These are phyloP conservation scores for Oreochromis mossambicus DNA, from an alignment of 2,797 vertebrate genomes.

Conservation along the genomic window DNA sequence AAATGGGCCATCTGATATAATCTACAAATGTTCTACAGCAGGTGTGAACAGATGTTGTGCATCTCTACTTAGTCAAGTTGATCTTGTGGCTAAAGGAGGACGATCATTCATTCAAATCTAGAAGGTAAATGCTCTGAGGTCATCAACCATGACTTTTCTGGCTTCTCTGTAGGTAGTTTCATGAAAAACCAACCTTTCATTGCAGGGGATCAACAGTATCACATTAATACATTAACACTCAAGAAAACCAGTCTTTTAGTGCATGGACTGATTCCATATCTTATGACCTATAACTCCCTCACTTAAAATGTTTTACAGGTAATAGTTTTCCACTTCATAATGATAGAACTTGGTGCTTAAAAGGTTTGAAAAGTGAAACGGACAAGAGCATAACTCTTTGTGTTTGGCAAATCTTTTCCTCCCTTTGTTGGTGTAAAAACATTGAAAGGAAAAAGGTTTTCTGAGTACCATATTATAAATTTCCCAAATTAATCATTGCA, in stretches of 20 bases:
- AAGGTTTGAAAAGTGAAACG: background rate
- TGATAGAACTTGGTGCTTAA: background rate
- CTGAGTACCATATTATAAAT: background rate
- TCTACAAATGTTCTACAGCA: conserved; percentile 60
- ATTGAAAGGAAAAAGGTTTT: background rate
- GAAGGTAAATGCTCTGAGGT: conserved; percentile 4
- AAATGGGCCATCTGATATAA: conserved; percentile 45
- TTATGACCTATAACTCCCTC: conserved; percentile 7
- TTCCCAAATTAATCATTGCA: background rate
- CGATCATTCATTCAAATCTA: background rate
- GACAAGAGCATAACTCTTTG: background rate
- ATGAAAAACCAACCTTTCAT: background rate
- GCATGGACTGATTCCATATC: background rate
- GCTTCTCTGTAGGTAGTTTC: background rate
- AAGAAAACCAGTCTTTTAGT: background rate
- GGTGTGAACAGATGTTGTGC: conserved; percentile 53
- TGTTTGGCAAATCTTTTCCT: background rate
- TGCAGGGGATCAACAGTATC: conserved; percentile 19
- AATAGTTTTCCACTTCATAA: conserved; percentile 7
- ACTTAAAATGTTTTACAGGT: conserved; percentile 18
- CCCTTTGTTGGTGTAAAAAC: background rate
- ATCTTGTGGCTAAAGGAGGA: conserved; percentile 1
- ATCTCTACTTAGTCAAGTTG: background rate
- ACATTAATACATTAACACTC: conserved; percentile 1
- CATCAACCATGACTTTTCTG: background rate